Base-by-base conservation (phyloP, 2,797 vertebrate species). In the Sebastes cheni region DNA sequence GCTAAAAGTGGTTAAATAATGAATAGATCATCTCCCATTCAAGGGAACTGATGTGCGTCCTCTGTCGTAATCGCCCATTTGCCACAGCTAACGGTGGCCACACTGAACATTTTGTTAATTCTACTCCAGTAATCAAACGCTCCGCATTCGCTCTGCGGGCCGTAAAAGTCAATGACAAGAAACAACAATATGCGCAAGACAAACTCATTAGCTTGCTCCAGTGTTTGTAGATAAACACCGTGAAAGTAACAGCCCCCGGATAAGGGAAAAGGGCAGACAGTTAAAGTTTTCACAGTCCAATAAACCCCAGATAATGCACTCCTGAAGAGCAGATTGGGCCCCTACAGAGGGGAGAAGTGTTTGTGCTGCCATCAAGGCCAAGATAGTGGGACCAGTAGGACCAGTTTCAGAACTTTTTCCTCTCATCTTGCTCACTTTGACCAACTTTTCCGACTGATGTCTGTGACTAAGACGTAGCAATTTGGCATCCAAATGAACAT, bases 91-190 rank as follows among this genome's bases (percentile, higher is more conserved):
- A 88, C 77, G 8, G 59, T 72, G 85, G 73, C 87, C 81, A 83
- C 81, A 69, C 71, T 42, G 58, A 85, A 73, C 84, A 72, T 90
- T 91, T 81, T 61, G 80, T 88, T 88, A 81, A 86, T 90, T 89
- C 88, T 74, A 56, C 86, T 77, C 16, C 79, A 77, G 72, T 75
- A 68, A 87, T 89, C 89, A 77, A 65, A 79, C 75, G 72, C 84
- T 84, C 64, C 50, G 77, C 36, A 2, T 76, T 86, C 66, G 69
- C 82, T 86, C 75, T 34, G 55, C 74, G 9, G 36, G 67, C 87
- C 72, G 87, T 95, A 95, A 96, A 95, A 95, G 84, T 90, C 90
- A 93, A 92, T 84, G 91, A 86, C 79, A 90, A 91, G 91, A 93
- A 92, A 93, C 91, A 92, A 90, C 88, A 90, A 77, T 69, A 81